A percentile compares a stretch with the other conserved stretches of the same genome.
These are phyloP conservation scores for Drosophila robusta DNA, from an alignment of 2,888 invertebrate genomes.

Conservation along the genomic window DNA sequence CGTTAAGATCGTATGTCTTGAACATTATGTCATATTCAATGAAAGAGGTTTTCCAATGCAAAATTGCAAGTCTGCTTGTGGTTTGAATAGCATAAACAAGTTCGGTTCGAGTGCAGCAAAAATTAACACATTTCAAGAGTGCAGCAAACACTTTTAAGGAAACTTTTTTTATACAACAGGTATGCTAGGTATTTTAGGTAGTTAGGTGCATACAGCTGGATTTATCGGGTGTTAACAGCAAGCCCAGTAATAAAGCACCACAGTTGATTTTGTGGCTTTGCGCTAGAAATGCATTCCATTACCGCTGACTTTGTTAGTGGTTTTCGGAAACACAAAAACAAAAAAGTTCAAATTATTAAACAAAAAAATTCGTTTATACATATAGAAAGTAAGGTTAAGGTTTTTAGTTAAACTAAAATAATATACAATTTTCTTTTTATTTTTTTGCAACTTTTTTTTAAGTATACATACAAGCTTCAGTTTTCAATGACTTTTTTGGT, in stretches of 20 bases:
- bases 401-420: constrained; percentile 18
- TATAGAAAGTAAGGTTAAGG: constrained; percentile 2
- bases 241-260: constrained; percentile 14
- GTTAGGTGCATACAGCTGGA: constrained; percentile 43
- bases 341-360: constrained; percentile 1
- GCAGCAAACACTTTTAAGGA: constrained; percentile 42
- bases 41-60: constrained; percentile 13
- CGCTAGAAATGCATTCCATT: constrained; percentile 33
- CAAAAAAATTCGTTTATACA: constrained; percentile 17
- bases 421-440: constrained; percentile 20
- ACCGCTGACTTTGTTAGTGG: constrained; percentile 15
- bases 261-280: constrained; percentile 27
- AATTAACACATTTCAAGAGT: constrained; percentile 55
- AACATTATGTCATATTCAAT: constrained; percentile 7
- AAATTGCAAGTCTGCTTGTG: constrained; percentile 13
- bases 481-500: constrained; percentile 55
- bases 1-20: constrained; percentile 15
- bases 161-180: constrained; percentile 16
- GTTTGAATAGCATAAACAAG: constrained; percentile 13
- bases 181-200: constrained; percentile 1
- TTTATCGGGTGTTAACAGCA: constrained; percentile 26
- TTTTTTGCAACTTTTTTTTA: constrained; percentile 47
- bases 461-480: constrained; percentile 67
- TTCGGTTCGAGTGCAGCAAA: constrained; percentile 51
- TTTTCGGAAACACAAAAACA: constrained; percentile 19